Percentiles rank a stretch among this genome's conserved stretches.
These are phyloP conservation scores for Adelosebastes latens DNA, from an alignment of 2,797 vertebrate genomes.

Conservation along the genomic window DNA sequence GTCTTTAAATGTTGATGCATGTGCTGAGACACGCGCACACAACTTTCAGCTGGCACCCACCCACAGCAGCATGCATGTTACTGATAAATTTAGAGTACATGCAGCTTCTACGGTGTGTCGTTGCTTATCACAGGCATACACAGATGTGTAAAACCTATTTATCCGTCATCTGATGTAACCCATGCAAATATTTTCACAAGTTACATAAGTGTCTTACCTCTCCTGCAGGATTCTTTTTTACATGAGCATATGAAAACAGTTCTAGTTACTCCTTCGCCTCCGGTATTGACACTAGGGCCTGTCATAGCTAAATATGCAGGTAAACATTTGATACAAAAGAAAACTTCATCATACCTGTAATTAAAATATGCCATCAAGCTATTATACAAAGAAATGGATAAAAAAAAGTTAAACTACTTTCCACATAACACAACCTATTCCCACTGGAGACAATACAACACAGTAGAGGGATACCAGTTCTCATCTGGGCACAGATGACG, in stretches of 20 bases:
- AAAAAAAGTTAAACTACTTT: not conserved
- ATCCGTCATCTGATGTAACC: not conserved
- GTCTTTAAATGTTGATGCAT: not conserved
- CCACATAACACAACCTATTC: not conserved
- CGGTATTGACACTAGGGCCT: slow-evolving; percentile 18
- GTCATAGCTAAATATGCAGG: slow-evolving; percentile 4
- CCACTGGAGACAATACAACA: not conserved
- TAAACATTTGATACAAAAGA: not conserved
- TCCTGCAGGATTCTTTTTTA: not conserved
- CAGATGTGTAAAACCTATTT: not conserved
- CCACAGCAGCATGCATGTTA: not conserved
- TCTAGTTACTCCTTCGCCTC: not conserved
- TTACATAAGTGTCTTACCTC: not conserved
- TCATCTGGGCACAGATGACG: not conserved
- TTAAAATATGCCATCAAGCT: not conserved
- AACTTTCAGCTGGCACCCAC: not conserved
- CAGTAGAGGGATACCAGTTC: not conserved
- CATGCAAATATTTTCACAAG: not conserved
- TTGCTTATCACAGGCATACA: slow-evolving; percentile 5
- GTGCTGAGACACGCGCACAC: not conserved
- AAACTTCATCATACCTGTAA: not conserved
- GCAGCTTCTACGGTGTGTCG: not conserved
- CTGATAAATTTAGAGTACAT: slow-evolving; percentile 17
- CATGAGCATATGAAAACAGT: not conserved
- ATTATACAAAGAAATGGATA: not conserved